Evolutionary conservation across 1,140 invertebrate species (phyloP), one percentile per base, ranked within the genome.

Genomic region (Tetramorium parvispinum): DNA sequence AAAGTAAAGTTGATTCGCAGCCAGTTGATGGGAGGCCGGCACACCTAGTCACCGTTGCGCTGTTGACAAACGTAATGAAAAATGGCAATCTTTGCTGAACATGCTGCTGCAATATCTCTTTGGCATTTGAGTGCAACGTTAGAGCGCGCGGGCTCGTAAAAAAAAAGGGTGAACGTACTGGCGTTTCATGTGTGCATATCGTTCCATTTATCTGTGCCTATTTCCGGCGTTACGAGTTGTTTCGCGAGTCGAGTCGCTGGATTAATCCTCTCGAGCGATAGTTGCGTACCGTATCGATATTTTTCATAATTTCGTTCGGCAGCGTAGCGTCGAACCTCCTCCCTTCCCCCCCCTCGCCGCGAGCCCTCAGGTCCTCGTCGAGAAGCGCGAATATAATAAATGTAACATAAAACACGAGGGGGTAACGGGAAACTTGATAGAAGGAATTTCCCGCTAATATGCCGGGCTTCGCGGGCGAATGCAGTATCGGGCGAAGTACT

Each of bases 61-160:
- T 73, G 18, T n/a, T 55, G 53, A 73, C 43, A 49, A 40, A 71
- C 27, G 37, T 57, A 82, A 81, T 81, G 49, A 82, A 55, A 59
- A 82, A 73, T 83, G 16, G 18, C 13, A 59, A 83, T 83, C 55
- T 83, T 83, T 11, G 13, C 21, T 16, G 32, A 81, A 40, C 63
- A 43, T 5, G 18, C 16, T 3, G 18, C 27, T 24, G 40, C 27
- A 75, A 59, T 83, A 37, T 59, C 51, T 59, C 55, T 81, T 21
- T 21, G 53, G 4, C 43, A 59, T 73, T 83, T 46, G 53, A 71
- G 11, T 37, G 37, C 66, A 32, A 70, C 11, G 49, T 66, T 43
- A 27, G 16, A 53, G n/a, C 7, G 46, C 27, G n/a, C n/a, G 40
- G 24, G 3, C n/a, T 59, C n/a, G 3, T 10, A 21, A 49, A 81